Percentiles rank a stretch among this genome's conserved stretches.
phyloP scores from a whole-genome alignment of 2,113 vertebrate species.

The Loxodonta africana region DNA sequence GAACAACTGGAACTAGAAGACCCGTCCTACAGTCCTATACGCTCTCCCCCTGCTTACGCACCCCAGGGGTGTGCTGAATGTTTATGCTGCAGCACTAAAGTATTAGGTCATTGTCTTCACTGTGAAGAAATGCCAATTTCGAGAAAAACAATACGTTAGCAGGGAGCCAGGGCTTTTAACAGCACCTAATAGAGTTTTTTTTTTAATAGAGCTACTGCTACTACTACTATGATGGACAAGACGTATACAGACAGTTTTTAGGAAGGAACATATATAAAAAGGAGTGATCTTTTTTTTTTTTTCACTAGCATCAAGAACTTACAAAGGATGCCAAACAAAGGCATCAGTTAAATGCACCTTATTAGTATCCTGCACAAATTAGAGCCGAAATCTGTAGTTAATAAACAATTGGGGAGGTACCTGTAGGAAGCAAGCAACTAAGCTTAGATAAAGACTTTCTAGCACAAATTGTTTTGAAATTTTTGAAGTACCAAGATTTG shows the following conservation, averaged over 20 bases:
- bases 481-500: slow-evolving; percentile 39
- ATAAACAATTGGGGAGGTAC: neutral
- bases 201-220: neutral
- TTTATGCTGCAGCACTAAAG: neutral
- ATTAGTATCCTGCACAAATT: neutral
- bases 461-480: neutral
- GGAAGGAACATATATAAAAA: neutral
- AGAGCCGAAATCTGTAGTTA: slow-evolving; percentile 1
- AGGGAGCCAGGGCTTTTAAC: neutral
- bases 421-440: neutral
- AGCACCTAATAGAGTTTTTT: neutral
- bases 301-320: neutral
- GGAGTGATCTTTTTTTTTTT: neutral
- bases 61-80: neutral
- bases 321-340: neutral
- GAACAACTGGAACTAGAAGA: neutral
- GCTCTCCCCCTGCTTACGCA: neutral
- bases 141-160: neutral
- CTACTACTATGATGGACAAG: neutral
- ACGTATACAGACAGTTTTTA: neutral
- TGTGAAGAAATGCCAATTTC: slow-evolving; percentile 31
- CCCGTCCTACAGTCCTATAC: neutral
- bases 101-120: neutral
- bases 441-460: neutral
- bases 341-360: neutral